A percentile compares a stretch with the other conserved stretches of the same genome.
Conservation (phyloP, 2,797 vertebrate genomes). For the Simalia tracyae region DNA sequence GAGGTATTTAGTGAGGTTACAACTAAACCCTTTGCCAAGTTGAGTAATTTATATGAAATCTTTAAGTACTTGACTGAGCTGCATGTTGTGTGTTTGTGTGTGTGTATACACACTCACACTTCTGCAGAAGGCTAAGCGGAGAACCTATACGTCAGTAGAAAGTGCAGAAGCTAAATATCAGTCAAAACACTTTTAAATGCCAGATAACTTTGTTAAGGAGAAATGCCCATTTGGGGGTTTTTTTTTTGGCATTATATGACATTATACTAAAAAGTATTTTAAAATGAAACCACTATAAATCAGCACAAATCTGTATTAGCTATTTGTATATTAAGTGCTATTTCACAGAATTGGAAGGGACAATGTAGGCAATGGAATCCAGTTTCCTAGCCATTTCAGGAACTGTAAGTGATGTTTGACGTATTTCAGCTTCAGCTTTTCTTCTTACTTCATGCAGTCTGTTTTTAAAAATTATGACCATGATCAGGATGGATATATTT, state of each 20-base stretch:
- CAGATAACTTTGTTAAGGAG: neutral
- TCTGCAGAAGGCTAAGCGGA: neutral
- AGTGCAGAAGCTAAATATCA: neutral
- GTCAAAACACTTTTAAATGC: neutral
- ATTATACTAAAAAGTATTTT: neutral
- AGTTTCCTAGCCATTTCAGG: neutral
- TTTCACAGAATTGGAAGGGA: neutral
- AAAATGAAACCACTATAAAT: neutral
- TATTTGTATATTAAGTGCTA: neutral
- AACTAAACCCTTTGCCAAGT: neutral
- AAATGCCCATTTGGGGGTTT: neutral
- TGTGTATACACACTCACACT: neutral
- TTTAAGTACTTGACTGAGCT: slow-evolving; percentile 1
- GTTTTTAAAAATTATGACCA: slow-evolving; percentile 98
- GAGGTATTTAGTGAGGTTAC: neutral
- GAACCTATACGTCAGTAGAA: neutral
- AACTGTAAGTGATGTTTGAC: slow-evolving; percentile 10
- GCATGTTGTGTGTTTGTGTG: no score
- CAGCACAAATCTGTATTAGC: neutral
- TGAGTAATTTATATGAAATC: neutral
- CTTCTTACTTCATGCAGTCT: slow-evolving; percentile 77
- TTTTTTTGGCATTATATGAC: neutral
- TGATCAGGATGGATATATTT: slow-evolving; percentile 94
- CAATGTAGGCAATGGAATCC: neutral
- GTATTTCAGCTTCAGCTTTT: slow-evolving; percentile 15